phyloP scores from a whole-genome alignment of 2,888 invertebrate species.

The Melipona bicolor region DNA sequence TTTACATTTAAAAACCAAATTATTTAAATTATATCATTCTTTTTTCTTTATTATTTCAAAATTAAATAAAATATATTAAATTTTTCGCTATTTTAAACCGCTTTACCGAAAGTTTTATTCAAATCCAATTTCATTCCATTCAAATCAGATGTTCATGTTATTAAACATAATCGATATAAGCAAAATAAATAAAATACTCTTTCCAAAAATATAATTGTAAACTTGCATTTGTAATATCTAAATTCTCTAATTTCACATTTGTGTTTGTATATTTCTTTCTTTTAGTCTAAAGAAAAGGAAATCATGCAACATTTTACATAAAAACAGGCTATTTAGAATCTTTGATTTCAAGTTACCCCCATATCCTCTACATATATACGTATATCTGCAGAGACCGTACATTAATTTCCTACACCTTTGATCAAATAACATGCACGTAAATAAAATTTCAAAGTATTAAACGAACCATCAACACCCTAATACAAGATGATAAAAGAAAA shows the following conservation, averaged over 20 bases:
- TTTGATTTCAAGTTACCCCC: background rate
- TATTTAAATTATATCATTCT: background rate
- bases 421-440: background rate
- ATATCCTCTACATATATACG: background rate
- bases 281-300: background rate
- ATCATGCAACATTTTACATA: background rate
- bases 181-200: background rate
- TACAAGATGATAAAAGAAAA: background rate
- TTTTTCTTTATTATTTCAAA: background rate
- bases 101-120: background rate
- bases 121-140: background rate
- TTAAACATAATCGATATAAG: background rate
- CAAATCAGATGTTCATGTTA: background rate
- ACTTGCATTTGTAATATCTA: background rate
- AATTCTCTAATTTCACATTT: background rate
- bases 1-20: background rate
- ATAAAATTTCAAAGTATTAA: background rate
- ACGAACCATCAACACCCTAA: background rate
- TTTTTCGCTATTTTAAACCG: background rate
- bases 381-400: background rate
- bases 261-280: background rate
- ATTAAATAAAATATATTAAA: background rate
- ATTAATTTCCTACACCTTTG: background rate
- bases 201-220: background rate
- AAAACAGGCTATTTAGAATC: background rate